phyloP scores from a whole-genome alignment of 1,140 invertebrate genomes.

The Brachionus sp. region DNA sequence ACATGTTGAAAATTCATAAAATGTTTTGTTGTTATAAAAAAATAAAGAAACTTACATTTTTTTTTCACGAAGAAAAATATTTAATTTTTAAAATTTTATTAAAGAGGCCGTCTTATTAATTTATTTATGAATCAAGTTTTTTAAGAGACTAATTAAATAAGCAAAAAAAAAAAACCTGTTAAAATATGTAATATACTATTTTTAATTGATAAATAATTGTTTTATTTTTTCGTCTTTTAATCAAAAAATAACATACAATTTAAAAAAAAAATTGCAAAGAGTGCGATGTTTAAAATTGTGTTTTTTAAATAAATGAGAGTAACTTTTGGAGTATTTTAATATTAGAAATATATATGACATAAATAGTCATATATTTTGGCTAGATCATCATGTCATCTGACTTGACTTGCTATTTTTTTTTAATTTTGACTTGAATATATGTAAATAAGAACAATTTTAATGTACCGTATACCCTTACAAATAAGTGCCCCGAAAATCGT shows the following conservation, averaged over 20 bases:
- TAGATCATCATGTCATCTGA: too few species aligned
- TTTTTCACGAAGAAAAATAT: neutral
- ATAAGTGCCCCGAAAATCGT: too few species aligned
- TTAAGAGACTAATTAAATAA: neutral
- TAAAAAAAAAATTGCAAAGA: too few species aligned
- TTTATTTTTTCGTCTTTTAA: neutral
- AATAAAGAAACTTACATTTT: neutral
- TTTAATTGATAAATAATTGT: neutral
- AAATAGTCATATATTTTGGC: neutral
- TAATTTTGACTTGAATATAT: too few species aligned
- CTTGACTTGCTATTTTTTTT: too few species aligned
- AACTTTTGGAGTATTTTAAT: neutral
- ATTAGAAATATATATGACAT: neutral
- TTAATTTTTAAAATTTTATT: neutral
- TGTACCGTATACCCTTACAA: too few species aligned
- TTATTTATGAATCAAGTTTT: neutral
- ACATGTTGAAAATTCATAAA: conserved; percentile 41
- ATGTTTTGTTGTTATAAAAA: neutral
- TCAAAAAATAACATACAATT: too few species aligned
- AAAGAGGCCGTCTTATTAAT: neutral
- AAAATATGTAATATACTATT: neutral
- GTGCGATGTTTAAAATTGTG: too few species aligned
- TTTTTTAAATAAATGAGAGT: too few species aligned
- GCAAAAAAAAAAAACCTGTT: neutral
- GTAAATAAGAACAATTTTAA: too few species aligned